Percentiles rank a stretch among this genome's conserved stretches.
These are phyloP conservation scores for Lycodopsis pacificus DNA, from an alignment of 2,797 vertebrate species.

Conservation along the genomic window DNA sequence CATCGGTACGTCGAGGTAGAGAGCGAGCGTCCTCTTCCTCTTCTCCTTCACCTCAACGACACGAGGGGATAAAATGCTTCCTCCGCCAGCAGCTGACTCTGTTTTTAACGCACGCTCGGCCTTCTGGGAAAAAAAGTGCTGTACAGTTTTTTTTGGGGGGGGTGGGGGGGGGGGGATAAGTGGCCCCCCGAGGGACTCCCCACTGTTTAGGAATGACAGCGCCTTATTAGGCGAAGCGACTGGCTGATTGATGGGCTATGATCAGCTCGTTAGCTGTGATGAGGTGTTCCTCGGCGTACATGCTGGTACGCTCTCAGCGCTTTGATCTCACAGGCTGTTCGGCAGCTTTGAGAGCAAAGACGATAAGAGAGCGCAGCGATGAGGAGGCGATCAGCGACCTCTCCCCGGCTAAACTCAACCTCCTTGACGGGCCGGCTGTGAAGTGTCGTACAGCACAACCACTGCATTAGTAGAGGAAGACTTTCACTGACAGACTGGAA, in stretches of 20 bases:
- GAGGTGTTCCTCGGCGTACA: slow-evolving; percentile 29
- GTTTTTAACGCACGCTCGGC: slow-evolving; percentile 31
- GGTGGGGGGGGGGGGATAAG: too few relatives aligned
- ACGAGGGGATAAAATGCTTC: neutral
- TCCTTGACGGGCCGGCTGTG: slow-evolving; percentile 38
- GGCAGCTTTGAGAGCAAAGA: slow-evolving; percentile 56
- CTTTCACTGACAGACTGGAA: slow-evolving; percentile 8
- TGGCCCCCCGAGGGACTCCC: slow-evolving; percentile 36
- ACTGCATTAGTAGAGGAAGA: slow-evolving; percentile 15
- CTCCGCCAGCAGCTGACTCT: slow-evolving; percentile 29
- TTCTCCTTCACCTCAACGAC: neutral
- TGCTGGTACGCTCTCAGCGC: slow-evolving; percentile 41
- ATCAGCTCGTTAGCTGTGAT: slow-evolving; percentile 72
- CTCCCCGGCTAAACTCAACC: slow-evolving; percentile 35
- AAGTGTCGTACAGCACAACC: slow-evolving; percentile 7
- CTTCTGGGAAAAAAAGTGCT: slow-evolving; percentile 28
- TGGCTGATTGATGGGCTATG: slow-evolving; percentile 74
- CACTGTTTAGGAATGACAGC: slow-evolving; percentile 51
- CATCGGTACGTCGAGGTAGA: neutral
- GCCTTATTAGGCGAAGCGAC: slow-evolving; percentile 53
- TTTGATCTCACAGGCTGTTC: slow-evolving; percentile 59
- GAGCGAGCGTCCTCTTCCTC: neutral
- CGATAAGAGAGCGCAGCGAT: slow-evolving; percentile 65
- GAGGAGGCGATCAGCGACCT: slow-evolving; percentile 53
- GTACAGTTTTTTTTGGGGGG: slow-evolving; percentile 35